These are phyloP conservation scores for Cranoglanis bouderius DNA, from an alignment of 2,113 vertebrate genomes.

Conservation along the genomic window DNA sequence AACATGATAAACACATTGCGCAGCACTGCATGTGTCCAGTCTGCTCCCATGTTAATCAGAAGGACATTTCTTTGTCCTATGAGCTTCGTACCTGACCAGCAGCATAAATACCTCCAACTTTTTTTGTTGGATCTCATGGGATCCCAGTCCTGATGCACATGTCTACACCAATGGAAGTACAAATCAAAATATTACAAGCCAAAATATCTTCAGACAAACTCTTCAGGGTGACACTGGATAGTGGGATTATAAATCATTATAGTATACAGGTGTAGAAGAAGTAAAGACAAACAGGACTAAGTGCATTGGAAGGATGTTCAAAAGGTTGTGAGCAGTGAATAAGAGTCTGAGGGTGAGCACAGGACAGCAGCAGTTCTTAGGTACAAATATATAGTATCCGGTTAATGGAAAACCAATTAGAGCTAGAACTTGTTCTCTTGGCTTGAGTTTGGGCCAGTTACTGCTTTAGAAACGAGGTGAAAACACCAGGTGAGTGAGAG, in stretches of 20 bases:
- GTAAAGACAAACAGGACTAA: not conserved
- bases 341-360: not conserved
- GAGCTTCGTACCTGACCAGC: not conserved
- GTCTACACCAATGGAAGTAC: not conserved
- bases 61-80: not conserved
- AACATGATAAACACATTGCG: not conserved
- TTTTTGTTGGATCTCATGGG: not conserved
- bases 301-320: not conserved
- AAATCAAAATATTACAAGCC: not conserved
- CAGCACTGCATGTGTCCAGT: not conserved
- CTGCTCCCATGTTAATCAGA: not conserved
- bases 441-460: not conserved
- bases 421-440: not conserved
- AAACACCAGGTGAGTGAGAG: not conserved
- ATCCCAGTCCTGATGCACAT: not conserved
- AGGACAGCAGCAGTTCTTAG: not conserved
- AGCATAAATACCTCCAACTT: not conserved
- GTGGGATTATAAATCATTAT: not conserved
- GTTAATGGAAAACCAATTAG: not conserved
- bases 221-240: not conserved
- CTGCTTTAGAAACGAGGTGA: not conserved
- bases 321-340: not conserved
- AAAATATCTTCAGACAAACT: not conserved
- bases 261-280: not conserved
- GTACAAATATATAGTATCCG: not conserved